phyloP scores from a whole-genome alignment of 2,888 invertebrate genomes.

The Sympetrum striolatum region DNA sequence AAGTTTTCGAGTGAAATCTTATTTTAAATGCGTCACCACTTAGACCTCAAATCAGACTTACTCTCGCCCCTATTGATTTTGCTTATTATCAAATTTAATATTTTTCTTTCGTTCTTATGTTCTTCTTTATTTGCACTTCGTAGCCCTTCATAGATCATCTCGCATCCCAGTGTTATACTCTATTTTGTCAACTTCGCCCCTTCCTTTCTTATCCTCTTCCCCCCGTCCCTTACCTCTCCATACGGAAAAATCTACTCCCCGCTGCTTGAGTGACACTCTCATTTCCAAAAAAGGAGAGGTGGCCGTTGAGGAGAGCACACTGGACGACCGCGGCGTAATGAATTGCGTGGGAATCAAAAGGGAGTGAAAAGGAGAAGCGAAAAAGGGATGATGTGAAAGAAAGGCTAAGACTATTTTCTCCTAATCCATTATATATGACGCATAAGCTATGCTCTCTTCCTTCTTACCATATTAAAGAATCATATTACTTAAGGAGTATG shows the following conservation, averaged over 20 bases:
- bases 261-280: conserved; percentile 41
- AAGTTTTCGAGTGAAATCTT: too few species aligned
- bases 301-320: neutral
- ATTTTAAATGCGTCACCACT: too few species aligned
- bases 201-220: neutral
- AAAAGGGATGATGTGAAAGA: neutral
- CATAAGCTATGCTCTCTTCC: neutral
- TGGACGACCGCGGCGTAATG: conserved; percentile 27
- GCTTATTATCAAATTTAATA: neutral
- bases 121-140: neutral
- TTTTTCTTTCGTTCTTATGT: neutral
- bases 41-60: too few species aligned
- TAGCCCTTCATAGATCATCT: neutral
- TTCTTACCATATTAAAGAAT: too few species aligned
- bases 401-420: neutral
- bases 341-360: conserved; percentile 41
- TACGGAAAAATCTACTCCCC: conserved; percentile 2
- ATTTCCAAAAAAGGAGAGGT: conserved; percentile 23
- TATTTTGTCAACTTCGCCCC: neutral
- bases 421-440: neutral
- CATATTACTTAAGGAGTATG: too few species aligned
- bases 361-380: neutral
- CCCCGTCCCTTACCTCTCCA: neutral
- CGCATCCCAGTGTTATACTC: neutral
- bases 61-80: neutral